phyloP scores from a whole-genome alignment of 1,140 invertebrate species.

The Drosophila orosa region DNA sequence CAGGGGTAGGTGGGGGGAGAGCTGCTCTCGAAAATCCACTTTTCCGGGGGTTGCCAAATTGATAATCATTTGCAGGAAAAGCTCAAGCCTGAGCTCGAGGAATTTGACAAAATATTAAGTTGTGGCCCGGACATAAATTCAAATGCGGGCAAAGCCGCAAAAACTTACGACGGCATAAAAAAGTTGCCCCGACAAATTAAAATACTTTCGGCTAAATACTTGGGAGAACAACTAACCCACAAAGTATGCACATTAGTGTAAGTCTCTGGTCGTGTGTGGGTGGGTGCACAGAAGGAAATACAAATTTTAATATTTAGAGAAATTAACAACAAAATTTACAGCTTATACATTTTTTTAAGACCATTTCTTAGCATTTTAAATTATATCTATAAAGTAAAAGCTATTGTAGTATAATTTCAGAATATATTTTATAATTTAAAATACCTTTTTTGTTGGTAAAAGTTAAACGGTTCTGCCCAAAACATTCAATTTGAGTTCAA shows the following conservation, averaged over 20 bases:
- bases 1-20: background rate
- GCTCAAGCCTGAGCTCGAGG: conserved; percentile 12
- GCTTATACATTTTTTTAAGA: background rate
- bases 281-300: background rate
- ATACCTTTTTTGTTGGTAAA: background rate
- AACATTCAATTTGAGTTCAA: rapidly evolving
- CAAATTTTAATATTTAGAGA: background rate
- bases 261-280: conserved; percentile 22
- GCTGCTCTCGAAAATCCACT: conserved; percentile 18
- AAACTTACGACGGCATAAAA: conserved; percentile 49
- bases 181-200: conserved; percentile 59
- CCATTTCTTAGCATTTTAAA: rapidly evolving
- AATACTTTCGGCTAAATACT: conserved; percentile 68
- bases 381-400: background rate
- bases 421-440: background rate
- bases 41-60: conserved; percentile 27
- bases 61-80: conserved; percentile 28
- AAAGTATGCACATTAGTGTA: conserved; percentile 68
- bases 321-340: rapidly evolving
- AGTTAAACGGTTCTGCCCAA: no score
- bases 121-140: conserved; percentile 40
- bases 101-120: conserved; percentile 49
- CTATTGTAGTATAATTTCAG: rapidly evolving
- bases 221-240: conserved; percentile 56
- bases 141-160: conserved; percentile 50